Evolutionary conservation across 2,888 invertebrate species (phyloP).

Genomic region (Bruchidius siliquastri): DNA sequence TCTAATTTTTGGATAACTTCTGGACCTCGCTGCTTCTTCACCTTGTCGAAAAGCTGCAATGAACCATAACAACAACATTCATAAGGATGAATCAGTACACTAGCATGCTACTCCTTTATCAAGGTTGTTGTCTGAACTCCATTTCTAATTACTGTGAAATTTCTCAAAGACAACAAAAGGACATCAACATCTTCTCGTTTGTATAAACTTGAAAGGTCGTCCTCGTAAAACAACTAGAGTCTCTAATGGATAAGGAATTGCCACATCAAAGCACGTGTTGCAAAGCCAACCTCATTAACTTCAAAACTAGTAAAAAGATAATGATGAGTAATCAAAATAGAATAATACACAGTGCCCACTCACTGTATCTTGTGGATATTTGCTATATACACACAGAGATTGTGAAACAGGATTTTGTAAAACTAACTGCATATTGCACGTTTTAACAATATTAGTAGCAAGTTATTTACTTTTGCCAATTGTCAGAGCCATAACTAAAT

Average conservation of each 20-base stretch:
- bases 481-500: not conserved
- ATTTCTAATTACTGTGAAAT: too few species aligned
- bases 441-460: not conserved
- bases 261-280: not conserved
- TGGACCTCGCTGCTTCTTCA: slow-evolving; percentile 60
- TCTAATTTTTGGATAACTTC: slow-evolving; percentile 62
- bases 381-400: not conserved
- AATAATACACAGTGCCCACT: not conserved
- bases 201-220: too few species aligned
- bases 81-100: too few species aligned
- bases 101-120: too few species aligned
- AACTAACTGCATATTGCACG: not conserved
- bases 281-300: not conserved
- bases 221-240: not conserved
- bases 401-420: not conserved
- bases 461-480: not conserved
- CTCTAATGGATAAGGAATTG: not conserved
- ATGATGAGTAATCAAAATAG: not conserved
- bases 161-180: too few species aligned
- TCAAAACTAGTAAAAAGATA: not conserved
- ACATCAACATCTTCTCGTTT: too few species aligned
- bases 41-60: slow-evolving; percentile 69
- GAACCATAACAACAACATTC: too few species aligned
- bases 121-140: too few species aligned
- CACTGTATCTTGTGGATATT: not conserved